Evolutionary conservation across 2,113 vertebrate genomes (phyloP), one percentile per base, ranked within the genome.

Genomic region (Phylloscopus whistleri): DNA sequence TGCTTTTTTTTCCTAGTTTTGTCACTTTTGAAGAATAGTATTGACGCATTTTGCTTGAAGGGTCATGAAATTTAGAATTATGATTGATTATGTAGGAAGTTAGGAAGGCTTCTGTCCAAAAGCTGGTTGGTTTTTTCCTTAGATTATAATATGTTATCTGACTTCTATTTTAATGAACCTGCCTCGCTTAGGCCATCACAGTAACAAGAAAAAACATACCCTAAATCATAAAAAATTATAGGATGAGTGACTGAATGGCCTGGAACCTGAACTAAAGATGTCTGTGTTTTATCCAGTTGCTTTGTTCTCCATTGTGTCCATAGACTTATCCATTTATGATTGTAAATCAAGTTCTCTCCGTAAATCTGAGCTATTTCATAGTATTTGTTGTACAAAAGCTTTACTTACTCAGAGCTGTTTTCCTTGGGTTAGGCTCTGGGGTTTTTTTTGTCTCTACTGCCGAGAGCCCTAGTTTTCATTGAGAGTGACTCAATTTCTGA

Each of bases 221-320:
- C 9, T 37, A 22, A 4, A 16, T 59, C 6, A 60, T 53, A 18
- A 37, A 35, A 74, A 26, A 19, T 21, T 7, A 5, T 14, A 37
- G 27, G 4, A 15, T 49, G 30, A 52, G 7, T 67, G 22, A 27
- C 6, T 24, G 60, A 80, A 74, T 49, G 30, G 21, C 33, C 15
- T 66, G n/a, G 27, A 60, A 75, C 7, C 26, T 49, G n/a, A 81
- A 41, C 20, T 78, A 48, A 67, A 37, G 23, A 7, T 4, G 6
- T 44, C 31, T 55, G 5, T 78, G 26, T 75, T 46, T 21, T 35
- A 10, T 58, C 30, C 10, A 12, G 28, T 64, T 0, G 0, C 13
- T 83, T 56, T 67, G 11, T 33, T 73, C 24, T 88, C 13, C 0
- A 0, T 39, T 62, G 17, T 64, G 30, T 27, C 49, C 28, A 2